Evolutionary conservation across 2,113 vertebrate species (phyloP), one percentile per base, ranked within the genome.

Genomic region (Acrocephalus kingi): DNA sequence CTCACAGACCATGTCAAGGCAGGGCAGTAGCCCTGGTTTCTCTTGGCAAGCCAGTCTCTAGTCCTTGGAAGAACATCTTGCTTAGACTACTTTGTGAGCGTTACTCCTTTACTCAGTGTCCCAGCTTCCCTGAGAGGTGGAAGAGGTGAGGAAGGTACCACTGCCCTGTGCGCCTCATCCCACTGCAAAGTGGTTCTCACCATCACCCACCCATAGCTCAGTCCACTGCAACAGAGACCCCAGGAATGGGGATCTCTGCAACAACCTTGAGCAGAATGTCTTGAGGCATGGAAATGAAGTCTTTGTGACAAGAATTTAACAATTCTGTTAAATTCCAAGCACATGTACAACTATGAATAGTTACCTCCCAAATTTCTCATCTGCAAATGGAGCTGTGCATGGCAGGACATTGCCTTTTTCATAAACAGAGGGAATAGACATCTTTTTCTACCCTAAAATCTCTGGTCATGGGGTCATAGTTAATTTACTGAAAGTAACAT

Each of bases 401-500:
- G 35, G 74, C 20, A 48, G 30, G 2, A 4, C 25, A 76, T 72
- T 62, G 10, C 5, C 17, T 4, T 45, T 79, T 71, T 64, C 41
- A 39, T 82, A 55, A 58, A 35, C 5, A 77, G 37, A 66, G 8
- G n/a, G 11, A 84, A 46, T 4, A 69, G 33, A 84, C 7, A 59
- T 6, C 4, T 73, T 80, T 55, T 93, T 33, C 27, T 15, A 43
- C 11, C 16, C 27, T 31, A 66, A 84, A 77, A 73, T 41, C 33
- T 63, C 68, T 67, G 41, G 25, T 12, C 5, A 0, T 45, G 24
- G 13, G 4, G 13, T 22, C 3, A 0, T 24, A 64, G 35, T 24
- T 73, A 18, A 11, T 43, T 75, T 55, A 41, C 17, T 39, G 62
- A 63, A 13, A 33, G 18, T 23, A 59, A 43, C 11, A 27, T 35